These are phyloP conservation scores for Eupithecia vulgata DNA, from an alignment of 2,888 invertebrate species.

Conservation along the genomic window DNA sequence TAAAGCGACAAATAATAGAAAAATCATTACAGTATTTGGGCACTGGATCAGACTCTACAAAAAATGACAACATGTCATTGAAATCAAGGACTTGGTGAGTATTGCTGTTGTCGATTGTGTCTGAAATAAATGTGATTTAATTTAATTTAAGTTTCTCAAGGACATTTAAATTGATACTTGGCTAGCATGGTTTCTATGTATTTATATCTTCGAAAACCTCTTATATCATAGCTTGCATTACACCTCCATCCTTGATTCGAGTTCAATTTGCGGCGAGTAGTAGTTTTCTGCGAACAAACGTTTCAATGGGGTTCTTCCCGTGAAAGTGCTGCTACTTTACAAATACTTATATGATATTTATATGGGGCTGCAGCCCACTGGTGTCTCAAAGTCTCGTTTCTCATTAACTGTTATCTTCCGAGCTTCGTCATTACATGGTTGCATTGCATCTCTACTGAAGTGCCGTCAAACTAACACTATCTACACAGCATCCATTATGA, in stretches of 20 bases:
- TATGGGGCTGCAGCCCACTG: neutral
- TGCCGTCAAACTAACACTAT: no score
- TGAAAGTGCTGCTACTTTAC: constrained; percentile 1
- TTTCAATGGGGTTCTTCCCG: constrained; percentile 18
- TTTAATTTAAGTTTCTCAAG: neutral
- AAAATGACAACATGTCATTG: no score
- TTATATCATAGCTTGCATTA: constrained; percentile 18
- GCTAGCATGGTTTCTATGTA: neutral
- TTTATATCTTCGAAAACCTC: neutral
- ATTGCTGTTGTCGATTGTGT: no score
- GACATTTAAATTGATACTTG: neutral
- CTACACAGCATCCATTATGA: no score
- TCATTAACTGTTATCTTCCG: neutral
- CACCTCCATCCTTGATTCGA: constrained; percentile 20
- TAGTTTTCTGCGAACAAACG: constrained; percentile 37
- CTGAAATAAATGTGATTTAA: no score
- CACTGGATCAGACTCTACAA: no score
- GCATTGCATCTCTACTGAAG: no score
- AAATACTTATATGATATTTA: neutral
- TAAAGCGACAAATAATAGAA: no score
- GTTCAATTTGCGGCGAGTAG: constrained; percentile 39
- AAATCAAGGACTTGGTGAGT: no score
- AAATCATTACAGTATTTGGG: no score
- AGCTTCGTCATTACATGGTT: no score
- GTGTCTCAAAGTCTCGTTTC: neutral